A percentile compares a stretch with the other conserved stretches of the same genome.
Conservation (phyloP, 2,888 invertebrate genomes). For the Lasioglossum zephyrum region DNA sequence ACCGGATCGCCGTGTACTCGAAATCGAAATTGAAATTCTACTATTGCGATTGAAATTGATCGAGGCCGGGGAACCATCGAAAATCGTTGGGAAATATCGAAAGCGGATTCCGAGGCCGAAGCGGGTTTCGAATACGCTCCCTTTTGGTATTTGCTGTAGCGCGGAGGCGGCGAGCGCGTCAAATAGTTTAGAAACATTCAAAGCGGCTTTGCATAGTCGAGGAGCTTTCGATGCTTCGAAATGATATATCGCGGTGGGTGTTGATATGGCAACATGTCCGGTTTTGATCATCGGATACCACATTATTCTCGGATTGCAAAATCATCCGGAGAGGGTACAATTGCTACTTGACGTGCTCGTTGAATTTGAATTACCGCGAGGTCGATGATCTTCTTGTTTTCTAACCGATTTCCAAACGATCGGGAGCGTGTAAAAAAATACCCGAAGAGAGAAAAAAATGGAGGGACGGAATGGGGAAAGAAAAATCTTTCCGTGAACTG, state of each 20-base stretch:
- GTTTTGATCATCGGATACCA: constrained; percentile 10
- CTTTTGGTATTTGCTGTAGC: constrained; percentile 57
- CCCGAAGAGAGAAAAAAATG: not conserved
- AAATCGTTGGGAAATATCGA: constrained; percentile 64
- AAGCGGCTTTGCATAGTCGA: constrained; percentile 60
- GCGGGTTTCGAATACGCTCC: constrained; percentile 43
- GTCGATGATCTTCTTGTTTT: not conserved
- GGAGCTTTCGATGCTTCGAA: constrained; percentile 49
- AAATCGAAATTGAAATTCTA: constrained; percentile 42
- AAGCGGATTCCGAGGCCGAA: constrained; percentile 60
- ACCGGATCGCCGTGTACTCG: constrained; percentile 3
- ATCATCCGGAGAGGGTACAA: constrained; percentile 17
- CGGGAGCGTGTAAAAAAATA: not conserved
- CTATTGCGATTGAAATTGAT: constrained; percentile 45
- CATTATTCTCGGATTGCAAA: constrained; percentile 36
- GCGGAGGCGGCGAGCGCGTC: constrained; percentile 39
- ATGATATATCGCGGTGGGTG: constrained; percentile 54
- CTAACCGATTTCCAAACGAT: no score
- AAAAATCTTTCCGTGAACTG: not conserved
- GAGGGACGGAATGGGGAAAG: not conserved
- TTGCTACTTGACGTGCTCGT: not conserved
- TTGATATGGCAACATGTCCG: constrained; percentile 6
- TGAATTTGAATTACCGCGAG: not conserved
- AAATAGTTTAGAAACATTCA: constrained; percentile 67
- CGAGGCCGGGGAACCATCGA: constrained; percentile 35